Conservation (phyloP, 2,797 vertebrate genomes). For the Streptopelia turtur region DNA sequence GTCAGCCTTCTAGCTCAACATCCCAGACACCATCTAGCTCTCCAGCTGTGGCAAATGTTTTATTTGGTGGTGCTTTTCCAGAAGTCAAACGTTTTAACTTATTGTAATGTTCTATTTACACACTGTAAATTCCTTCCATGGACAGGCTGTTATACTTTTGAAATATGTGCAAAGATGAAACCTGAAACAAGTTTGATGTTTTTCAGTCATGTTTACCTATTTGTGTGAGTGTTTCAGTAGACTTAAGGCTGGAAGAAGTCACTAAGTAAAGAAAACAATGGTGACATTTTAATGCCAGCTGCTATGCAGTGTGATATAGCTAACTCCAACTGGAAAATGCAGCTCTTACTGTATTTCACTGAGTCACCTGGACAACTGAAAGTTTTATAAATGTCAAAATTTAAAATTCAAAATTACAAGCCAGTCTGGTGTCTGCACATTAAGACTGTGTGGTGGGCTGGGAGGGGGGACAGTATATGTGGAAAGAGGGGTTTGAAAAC, state of each 20-base stretch:
- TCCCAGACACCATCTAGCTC: background rate
- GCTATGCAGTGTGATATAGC: background rate
- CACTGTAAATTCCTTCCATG: background rate
- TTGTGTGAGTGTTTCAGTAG: background rate
- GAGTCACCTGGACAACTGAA: background rate
- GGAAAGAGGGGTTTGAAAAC: background rate
- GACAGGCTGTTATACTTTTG: background rate
- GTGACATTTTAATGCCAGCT: slow-evolving; percentile 50
- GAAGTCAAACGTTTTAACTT: background rate
- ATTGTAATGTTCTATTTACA: background rate
- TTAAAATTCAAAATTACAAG: slow-evolving; percentile 22
- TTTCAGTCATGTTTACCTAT: slow-evolving; percentile 33
- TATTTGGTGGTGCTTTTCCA: background rate
- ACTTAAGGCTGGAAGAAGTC: slow-evolving; percentile 12
- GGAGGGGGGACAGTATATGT: background rate
- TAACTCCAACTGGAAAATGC: slow-evolving; percentile 18
- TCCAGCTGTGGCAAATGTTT: background rate
- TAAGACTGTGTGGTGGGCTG: rapidly evolving
- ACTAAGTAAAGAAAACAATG: slow-evolving; percentile 36
- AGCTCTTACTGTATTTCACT: background rate
- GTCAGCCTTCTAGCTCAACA: background rate
- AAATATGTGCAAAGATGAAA: background rate
- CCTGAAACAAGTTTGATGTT: background rate
- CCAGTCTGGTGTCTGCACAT: background rate
- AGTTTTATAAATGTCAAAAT: slow-evolving; percentile 16